Evolutionary conservation across 2,113 vertebrate genomes (phyloP).

Genomic region (Pampusana beccarii): DNA sequence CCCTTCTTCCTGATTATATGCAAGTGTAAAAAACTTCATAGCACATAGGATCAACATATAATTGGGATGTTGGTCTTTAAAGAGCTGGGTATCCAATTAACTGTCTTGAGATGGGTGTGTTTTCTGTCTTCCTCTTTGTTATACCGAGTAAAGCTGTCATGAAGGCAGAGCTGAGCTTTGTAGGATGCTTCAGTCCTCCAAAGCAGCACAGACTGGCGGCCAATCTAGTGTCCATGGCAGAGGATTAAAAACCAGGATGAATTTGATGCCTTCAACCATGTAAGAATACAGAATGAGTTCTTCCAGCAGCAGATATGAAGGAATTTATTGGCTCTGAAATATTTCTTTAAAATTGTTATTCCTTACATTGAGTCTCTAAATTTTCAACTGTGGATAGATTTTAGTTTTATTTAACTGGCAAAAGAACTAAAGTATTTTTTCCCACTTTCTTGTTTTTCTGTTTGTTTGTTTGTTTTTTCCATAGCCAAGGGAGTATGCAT

Average conservation of each 20-base stretch:
- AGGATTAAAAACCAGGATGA: background rate
- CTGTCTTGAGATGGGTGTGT: background rate
- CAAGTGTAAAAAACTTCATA: background rate
- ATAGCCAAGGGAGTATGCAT: background rate
- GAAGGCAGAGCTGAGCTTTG: background rate
- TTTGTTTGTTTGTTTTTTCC: background rate
- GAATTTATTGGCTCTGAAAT: background rate
- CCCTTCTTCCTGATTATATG: background rate
- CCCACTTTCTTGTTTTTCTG: background rate
- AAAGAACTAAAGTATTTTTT: background rate
- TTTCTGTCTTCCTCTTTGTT: slow-evolving; percentile 7
- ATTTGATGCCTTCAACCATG: background rate
- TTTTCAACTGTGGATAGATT: background rate
- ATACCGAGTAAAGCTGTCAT: background rate
- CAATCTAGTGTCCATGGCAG: background rate
- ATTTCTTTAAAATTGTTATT: background rate
- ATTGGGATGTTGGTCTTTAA: background rate
- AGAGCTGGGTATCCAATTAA: slow-evolving; percentile 6
- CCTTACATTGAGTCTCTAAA: background rate
- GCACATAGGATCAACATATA: background rate
- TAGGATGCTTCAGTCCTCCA: background rate
- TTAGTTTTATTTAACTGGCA: background rate
- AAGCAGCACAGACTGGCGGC: background rate
- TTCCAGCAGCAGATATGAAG: background rate
- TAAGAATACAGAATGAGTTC: background rate